phyloP scores from a whole-genome alignment of 1,140 invertebrate genomes.

The Apis laboriosa region DNA sequence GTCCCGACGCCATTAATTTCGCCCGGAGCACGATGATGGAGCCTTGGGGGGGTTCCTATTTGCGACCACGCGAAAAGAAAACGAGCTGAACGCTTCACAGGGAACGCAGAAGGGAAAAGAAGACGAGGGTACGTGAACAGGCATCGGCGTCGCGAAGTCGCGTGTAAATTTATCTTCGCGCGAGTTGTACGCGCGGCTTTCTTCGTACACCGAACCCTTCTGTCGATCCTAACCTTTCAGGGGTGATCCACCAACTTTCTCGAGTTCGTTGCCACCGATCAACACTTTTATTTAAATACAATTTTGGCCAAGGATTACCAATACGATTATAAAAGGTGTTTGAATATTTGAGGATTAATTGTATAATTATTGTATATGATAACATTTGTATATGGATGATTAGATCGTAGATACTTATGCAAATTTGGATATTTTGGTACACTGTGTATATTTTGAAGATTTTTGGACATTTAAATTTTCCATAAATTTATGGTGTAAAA shows the following conservation, averaged over 20 bases:
- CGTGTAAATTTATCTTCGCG: constrained; percentile 55
- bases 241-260: neutral
- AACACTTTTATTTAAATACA: neutral
- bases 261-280: neutral
- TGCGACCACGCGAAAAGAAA: constrained; percentile 58
- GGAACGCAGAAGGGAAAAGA: constrained; percentile 35
- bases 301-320: neutral
- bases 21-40: constrained; percentile 35
- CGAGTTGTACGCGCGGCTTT: constrained; percentile 22
- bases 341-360: too few relatives aligned
- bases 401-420: too few relatives aligned
- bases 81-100: constrained; percentile 35
- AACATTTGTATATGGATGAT: too few relatives aligned
- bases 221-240: neutral
- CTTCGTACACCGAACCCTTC: constrained; percentile 20
- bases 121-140: constrained; percentile 46
- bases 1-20: constrained; percentile 67
- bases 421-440: too few relatives aligned
- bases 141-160: constrained; percentile 48
- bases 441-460: too few relatives aligned
- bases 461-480: too few relatives aligned
- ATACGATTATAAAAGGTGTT: too few relatives aligned
- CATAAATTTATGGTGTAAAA: too few relatives aligned
- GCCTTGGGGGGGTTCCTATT: constrained; percentile 43
- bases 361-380: too few relatives aligned